Evolutionary conservation across 2,113 vertebrate genomes (phyloP), one percentile per base, ranked within the genome.

Genomic region (Maccullochella peelii): DNA sequence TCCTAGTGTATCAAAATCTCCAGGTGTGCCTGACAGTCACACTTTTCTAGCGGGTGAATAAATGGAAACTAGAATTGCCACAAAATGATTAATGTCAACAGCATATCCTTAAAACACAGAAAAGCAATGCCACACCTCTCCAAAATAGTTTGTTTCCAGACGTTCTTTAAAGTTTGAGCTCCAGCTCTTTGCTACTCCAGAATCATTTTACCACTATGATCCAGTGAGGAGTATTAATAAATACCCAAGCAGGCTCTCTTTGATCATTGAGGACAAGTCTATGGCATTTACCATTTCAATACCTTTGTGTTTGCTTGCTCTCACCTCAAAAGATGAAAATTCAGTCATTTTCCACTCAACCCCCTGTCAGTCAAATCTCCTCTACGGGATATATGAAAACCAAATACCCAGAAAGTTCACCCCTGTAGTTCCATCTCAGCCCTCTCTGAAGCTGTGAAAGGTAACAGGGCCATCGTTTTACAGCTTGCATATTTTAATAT

Each of bases 241-340:
- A 88, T 78, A 81, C 42, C 82, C 15, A 72, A 44, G 49, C 79
- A 40, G 68, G 2, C 62, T 80, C 30, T 71, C 38, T 72, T 33
- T 62, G 69, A 55, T 67, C 84, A 83, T 25, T 73, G 77, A 85
- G 69, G 82, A 33, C 73, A 73, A 86, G 81, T 80, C 70, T 79
- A 73, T 50, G 67, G 25, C 67, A 77, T 88, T 91, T 73, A 73
- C 58, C 69, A 80, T 85, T 85, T 85, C 65, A 77, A 85, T 91
- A 85, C 58, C 20, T 80, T 57, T 63, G n/a, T 86, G 79, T 88
- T 89, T 90, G 77, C 82, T 82, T 83, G 68, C 77, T 71, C 63
- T 84, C 52, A 57, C 66, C 65, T 66, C n/a, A 55, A 62, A 84
- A 58, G 89, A 87, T 86, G 78, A 90, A 88, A 90, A 76, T 70